phyloP scores from a whole-genome alignment of 2,797 vertebrate genomes.

The Mallotus villosus region DNA sequence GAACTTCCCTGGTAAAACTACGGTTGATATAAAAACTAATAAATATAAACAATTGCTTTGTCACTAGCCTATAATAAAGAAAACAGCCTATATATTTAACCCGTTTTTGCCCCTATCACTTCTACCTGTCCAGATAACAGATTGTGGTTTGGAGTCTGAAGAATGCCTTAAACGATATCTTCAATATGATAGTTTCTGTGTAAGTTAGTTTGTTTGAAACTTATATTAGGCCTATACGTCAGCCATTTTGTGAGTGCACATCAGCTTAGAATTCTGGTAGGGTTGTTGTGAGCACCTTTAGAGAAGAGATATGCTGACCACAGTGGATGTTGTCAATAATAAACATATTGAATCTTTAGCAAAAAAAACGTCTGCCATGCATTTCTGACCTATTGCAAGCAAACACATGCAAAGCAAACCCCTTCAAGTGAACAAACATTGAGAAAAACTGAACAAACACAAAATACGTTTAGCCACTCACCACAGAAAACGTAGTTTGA shows the following conservation, averaged over 20 bases:
- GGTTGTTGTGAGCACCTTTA: neutral
- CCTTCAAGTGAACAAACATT: neutral
- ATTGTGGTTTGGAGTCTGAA: neutral
- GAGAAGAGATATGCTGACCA: neutral
- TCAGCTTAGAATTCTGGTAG: neutral
- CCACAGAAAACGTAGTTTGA: too few species aligned
- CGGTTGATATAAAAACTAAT: too few species aligned
- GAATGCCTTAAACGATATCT: neutral
- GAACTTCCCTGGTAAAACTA: too few species aligned
- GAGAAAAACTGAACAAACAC: neutral
- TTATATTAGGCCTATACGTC: neutral
- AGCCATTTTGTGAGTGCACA: constrained; percentile 3
- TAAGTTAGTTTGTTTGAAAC: neutral
- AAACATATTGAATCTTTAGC: neutral
- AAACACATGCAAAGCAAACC: neutral
- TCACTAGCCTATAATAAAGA: too few species aligned
- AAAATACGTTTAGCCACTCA: too few species aligned
- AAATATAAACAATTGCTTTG: too few species aligned
- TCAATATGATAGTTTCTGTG: neutral
- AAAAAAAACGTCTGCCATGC: neutral
- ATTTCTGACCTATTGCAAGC: neutral
- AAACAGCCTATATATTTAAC: too few species aligned
- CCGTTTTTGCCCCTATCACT: too few species aligned
- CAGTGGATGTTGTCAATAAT: neutral
- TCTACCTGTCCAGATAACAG: too few species aligned